phyloP scores from a whole-genome alignment of 2,113 vertebrate species.

The Phoenicopterus ruber region DNA sequence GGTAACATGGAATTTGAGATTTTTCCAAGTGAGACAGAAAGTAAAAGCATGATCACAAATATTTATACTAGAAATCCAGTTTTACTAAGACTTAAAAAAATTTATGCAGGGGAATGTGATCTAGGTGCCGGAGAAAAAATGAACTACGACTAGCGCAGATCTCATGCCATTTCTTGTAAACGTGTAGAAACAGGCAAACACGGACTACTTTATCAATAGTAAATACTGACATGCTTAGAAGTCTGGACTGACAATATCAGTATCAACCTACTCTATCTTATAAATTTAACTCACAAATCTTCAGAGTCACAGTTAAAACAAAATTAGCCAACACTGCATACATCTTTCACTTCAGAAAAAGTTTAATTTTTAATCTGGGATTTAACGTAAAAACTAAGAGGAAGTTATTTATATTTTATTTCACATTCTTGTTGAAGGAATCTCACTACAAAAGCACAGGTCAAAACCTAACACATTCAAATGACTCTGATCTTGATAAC shows the following conservation, averaged over 20 bases:
- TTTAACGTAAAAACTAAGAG: background rate
- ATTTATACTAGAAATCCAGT: background rate
- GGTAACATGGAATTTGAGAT: background rate
- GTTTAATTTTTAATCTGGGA: background rate
- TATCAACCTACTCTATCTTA: background rate
- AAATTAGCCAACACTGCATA: background rate
- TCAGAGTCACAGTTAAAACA: background rate
- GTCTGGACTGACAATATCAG: background rate
- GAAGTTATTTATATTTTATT: background rate
- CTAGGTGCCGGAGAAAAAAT: background rate
- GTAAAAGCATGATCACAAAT: background rate
- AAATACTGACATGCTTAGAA: background rate
- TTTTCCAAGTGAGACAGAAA: background rate
- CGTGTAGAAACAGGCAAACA: background rate
- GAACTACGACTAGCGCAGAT: background rate
- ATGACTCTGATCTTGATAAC: background rate
- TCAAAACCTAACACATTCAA: background rate
- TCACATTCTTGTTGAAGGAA: background rate
- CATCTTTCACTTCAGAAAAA: background rate
- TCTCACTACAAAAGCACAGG: background rate
- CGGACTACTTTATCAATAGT: background rate
- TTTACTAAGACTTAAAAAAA: background rate
- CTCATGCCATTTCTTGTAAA: background rate
- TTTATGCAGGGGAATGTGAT: background rate
- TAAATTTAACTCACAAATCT: background rate